Evolutionary conservation across 92 coral and sea anemone species (phyloP), one percentile per base, ranked within the genome.

Genomic region (Siderastrea radians): DNA sequence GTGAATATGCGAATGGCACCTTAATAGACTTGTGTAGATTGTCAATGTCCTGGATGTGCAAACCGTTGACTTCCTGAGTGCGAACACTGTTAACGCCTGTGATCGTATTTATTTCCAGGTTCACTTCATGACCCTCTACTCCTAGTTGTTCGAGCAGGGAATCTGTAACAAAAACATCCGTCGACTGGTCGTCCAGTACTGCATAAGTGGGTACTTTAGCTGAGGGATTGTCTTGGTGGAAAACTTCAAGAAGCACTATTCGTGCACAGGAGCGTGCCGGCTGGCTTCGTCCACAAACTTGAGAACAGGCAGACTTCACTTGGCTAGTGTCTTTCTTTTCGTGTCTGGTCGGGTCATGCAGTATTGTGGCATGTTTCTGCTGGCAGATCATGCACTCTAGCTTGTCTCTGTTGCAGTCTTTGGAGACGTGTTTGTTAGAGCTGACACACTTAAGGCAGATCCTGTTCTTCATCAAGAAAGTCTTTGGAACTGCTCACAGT

Each of bases 171-270:
- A 94, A 88, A n/a, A 94, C 93, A 52, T 91, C 93, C 3, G 94
- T 87, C 0, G 96, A 91, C 78, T 94, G 96, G 85, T 91, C 91
- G 61, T 94, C 91, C 49, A 86, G 83, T 11, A 88, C 91, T 67
- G 94, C 93, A 65, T 88, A 88, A 10, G 94, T 88, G 3, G 67
- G 79, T 38, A 91, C 65, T 64, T 84, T 85, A 5, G 17, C 83
- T 48, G 82, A 54, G 13, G 93, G 91, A 60, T 77, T 11, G 45
- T 83, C 75, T 68, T 84, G 88, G 59, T 91, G 93, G 55, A 89
- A 76, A 14, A 92, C 95, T 80, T 92, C 88, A 11, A 92, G 84
- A 15, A 84, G 92, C 45, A 90, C 95, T 52, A 90, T 90, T 67
- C 88, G 67, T 57, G 93, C 93, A 52, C 94, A 95, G 67, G 98